A percentile compares a stretch with the other conserved stretches of the same genome.
These are phyloP conservation scores for Heptranchias perlo DNA, from an alignment of 2,113 vertebrate genomes.

Conservation along the genomic window DNA sequence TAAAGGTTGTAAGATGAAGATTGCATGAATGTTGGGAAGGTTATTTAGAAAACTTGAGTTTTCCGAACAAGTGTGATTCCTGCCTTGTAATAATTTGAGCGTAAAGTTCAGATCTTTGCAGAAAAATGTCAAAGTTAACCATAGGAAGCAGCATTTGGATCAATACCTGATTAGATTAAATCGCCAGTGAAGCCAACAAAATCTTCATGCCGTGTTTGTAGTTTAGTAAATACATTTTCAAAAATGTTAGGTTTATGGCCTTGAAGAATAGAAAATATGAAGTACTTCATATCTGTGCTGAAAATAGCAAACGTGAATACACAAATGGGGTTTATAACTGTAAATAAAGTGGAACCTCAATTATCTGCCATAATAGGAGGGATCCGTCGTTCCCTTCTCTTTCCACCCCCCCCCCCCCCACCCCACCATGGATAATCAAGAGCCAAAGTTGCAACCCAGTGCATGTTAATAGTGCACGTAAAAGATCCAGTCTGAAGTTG, in stretches of 20 bases:
- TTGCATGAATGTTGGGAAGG: background rate
- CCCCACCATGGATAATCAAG: background rate
- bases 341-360: too few relatives aligned
- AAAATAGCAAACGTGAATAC: background rate
- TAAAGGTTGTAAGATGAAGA: background rate
- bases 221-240: background rate
- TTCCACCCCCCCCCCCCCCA: background rate
- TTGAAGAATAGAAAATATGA: background rate
- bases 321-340: too few relatives aligned
- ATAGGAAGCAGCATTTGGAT: background rate
- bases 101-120: background rate
- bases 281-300: background rate
- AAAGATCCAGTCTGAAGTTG: background rate
- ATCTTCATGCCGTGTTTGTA: too few relatives aligned
- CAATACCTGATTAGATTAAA: background rate
- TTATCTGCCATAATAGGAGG: too few relatives aligned
- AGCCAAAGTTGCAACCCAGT: background rate
- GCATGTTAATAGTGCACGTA: background rate
- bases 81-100: background rate
- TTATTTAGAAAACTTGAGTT: background rate
- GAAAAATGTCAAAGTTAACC: background rate
- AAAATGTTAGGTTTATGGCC: background rate
- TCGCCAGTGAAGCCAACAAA: background rate
- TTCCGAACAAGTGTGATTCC: background rate
- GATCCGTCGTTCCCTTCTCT: background rate